Evolutionary conservation across 2,113 vertebrate species (phyloP).

Genomic region (Drymodes brunneopygia): DNA sequence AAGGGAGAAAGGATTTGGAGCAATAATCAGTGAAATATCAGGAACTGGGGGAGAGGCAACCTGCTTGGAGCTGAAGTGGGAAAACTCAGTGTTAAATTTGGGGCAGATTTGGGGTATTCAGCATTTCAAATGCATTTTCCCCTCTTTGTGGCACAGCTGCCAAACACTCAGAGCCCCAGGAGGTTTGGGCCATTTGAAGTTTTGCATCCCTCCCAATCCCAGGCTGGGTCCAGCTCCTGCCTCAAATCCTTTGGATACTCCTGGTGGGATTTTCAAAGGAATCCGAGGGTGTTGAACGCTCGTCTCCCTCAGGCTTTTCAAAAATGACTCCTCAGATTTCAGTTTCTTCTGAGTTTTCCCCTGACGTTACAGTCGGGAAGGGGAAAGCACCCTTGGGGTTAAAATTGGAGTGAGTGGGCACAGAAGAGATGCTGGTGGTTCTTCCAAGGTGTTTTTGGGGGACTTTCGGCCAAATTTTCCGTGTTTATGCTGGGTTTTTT

Average conservation of each 20-base stretch:
- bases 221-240: neutral
- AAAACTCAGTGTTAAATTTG: neutral
- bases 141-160: neutral
- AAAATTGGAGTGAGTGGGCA: neutral
- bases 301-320: neutral
- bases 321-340: neutral
- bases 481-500: neutral
- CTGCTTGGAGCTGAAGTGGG: neutral
- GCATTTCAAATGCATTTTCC: neutral
- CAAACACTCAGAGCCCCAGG: neutral
- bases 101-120: neutral
- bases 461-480: neutral
- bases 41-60: neutral
- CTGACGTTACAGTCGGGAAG: neutral
- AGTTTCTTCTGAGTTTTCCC: neutral
- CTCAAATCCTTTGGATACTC: neutral
- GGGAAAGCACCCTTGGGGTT: neutral
- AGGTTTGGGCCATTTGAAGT: neutral
- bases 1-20: neutral
- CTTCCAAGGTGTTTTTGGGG: neutral
- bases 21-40: neutral
- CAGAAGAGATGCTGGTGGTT: neutral
- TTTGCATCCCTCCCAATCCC: neutral
- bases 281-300: neutral
- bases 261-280: conserved; percentile 22